Evolutionary conservation across 2,113 vertebrate species (phyloP).

Genomic region (Ammodytes marinus): DNA sequence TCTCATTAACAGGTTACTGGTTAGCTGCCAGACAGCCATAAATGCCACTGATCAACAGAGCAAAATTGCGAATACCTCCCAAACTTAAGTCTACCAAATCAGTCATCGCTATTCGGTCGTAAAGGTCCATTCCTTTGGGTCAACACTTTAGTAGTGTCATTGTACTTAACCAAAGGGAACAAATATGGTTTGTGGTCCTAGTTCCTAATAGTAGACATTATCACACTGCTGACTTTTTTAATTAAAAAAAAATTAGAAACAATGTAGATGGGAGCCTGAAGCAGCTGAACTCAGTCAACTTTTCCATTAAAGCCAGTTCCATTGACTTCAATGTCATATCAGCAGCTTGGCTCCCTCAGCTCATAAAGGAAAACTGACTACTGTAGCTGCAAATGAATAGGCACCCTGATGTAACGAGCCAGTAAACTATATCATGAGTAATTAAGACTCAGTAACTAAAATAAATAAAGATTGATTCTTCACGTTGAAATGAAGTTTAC

Average conservation of each 20-base stretch:
- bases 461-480: conserved; percentile 35
- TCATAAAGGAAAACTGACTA: background rate
- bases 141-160: conserved; percentile 62
- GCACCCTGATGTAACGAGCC: conserved; percentile 3
- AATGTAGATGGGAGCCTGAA: background rate
- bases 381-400: background rate
- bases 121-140: conserved; percentile 35
- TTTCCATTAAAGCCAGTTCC: conserved; percentile 6
- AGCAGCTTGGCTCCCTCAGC: background rate
- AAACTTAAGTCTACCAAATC: conserved; percentile 39
- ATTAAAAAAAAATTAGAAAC: background rate
- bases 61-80: conserved; percentile 7
- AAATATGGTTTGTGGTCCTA: background rate
- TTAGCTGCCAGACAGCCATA: conserved; percentile 24
- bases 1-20: conserved; percentile 31
- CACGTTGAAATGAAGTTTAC: too few relatives aligned
- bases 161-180: conserved; percentile 22
- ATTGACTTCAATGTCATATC: conserved; percentile 44
- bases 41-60: conserved; percentile 32
- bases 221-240: background rate
- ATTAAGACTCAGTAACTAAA: conserved; percentile 28
- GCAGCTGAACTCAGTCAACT: conserved; percentile 52
- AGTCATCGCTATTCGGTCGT: conserved; percentile 32
- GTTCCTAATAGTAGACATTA: conserved; percentile 24
- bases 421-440: conserved; percentile 21